Evolutionary conservation across 1,140 invertebrate species (phyloP).

Genomic region (Himalopsyche phryganea): DNA sequence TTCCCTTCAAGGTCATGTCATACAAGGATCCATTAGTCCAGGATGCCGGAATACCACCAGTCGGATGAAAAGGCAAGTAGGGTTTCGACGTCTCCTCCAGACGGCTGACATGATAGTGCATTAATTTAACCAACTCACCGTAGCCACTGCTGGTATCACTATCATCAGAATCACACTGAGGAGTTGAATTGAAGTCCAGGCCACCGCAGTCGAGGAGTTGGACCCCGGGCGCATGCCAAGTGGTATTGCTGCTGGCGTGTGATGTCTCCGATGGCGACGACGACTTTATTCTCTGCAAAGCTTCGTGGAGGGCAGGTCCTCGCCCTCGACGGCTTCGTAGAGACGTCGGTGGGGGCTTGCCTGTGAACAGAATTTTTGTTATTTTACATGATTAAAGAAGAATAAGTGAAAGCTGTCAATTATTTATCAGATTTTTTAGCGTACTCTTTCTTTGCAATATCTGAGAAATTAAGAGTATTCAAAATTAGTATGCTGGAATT

Average conservation of each 20-base stretch:
- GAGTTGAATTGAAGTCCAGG: constrained; percentile 30
- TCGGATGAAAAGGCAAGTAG: too few species aligned
- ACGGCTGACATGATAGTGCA: too few species aligned
- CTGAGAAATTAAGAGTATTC: too few species aligned
- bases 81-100: too few species aligned
- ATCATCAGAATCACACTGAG: constrained; percentile 10
- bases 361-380: neutral
- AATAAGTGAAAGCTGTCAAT: neutral
- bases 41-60: too few species aligned
- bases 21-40: too few species aligned
- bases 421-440: neutral
- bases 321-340: constrained; percentile 34
- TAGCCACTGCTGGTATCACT: neutral
- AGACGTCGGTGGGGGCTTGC: constrained; percentile 17
- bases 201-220: constrained; percentile 46
- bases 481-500: too few species aligned
- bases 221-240: constrained; percentile 50
- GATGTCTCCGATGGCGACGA: neutral
- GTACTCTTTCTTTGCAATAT: neutral
- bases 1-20: too few species aligned
- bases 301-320: constrained; percentile 49
- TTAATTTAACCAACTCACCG: too few species aligned
- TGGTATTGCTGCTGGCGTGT: neutral
- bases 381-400: neutral
- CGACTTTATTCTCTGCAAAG: constrained; percentile 50